These are phyloP conservation scores for Hetaerina americana DNA, from an alignment of 1,140 invertebrate species.

Conservation along the genomic window DNA sequence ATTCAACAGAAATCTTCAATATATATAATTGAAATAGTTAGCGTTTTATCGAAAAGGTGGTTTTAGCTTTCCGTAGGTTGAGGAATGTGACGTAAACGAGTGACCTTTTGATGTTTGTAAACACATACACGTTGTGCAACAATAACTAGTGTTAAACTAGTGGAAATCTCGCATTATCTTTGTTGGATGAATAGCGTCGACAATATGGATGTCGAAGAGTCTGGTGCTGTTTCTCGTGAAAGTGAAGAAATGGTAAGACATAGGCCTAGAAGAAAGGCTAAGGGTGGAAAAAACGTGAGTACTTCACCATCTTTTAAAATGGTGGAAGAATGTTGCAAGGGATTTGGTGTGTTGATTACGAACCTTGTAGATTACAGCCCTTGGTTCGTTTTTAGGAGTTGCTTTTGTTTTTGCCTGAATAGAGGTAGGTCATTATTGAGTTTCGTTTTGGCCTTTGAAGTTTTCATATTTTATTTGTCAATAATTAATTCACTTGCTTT, in stretches of 20 bases:
- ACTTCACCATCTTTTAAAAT: background rate
- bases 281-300: background rate
- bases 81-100: background rate
- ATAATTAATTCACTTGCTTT: too few relatives aligned
- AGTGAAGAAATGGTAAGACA: background rate
- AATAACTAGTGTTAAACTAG: background rate
- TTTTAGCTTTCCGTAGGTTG: background rate
- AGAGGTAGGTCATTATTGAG: background rate
- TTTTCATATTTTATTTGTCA: too few relatives aligned
- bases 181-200: background rate
- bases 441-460: too few relatives aligned
- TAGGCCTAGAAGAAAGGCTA: background rate
- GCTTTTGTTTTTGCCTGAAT: background rate
- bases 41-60: background rate
- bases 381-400: background rate
- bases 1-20: background rate
- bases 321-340: background rate
- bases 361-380: background rate
- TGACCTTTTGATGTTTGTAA: background rate
- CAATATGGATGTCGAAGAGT: background rate
- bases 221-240: background rate
- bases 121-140: background rate
- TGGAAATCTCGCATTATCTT: background rate
- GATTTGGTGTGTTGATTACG: background rate
- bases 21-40: background rate